Evolutionary conservation across 2,113 vertebrate species (phyloP).

Genomic region (Pao palembangensis): DNA sequence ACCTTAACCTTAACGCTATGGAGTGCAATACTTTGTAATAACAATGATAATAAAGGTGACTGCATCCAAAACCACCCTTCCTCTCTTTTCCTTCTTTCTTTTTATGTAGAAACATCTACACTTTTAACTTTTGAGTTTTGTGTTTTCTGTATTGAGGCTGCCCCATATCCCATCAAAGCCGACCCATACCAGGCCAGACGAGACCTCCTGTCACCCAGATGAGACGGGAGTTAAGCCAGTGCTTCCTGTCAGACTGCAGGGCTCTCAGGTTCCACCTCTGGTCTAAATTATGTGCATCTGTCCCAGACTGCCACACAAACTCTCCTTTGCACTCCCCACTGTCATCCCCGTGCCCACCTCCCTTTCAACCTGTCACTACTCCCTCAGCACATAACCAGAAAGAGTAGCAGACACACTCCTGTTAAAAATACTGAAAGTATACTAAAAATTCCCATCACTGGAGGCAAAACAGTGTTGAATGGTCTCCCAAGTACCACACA

Average conservation of each 20-base stretch:
- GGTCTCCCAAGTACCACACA: neutral
- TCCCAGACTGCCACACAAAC: conserved; percentile 52
- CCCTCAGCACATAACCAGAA: conserved; percentile 11
- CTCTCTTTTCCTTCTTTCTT: no score
- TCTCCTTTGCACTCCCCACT: conserved; percentile 9
- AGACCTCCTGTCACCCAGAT: conserved; percentile 61
- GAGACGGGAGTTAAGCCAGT: conserved; percentile 69
- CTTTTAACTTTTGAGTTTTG: neutral
- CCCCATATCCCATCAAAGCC: conserved; percentile 40
- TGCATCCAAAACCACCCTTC: no score
- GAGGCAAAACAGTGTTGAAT: conserved; percentile 14
- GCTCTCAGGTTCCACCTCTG: conserved; percentile 71
- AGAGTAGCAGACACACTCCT: conserved; percentile 28
- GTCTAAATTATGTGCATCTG: conserved; percentile 70
- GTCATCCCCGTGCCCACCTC: conserved; percentile 35
- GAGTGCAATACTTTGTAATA: no score
- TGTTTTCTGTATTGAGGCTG: conserved; percentile 5
- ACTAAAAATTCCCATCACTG: conserved; percentile 3
- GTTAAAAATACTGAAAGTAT: neutral
- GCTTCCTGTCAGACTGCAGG: conserved; percentile 71
- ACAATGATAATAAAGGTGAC: no score
- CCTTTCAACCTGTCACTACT: conserved; percentile 35
- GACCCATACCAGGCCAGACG: conserved; percentile 18
- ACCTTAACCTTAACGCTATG: no score
- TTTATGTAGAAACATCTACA: no score